Percentiles rank a stretch among this genome's conserved stretches.
These are phyloP conservation scores for Actenoides hombroni DNA, from an alignment of 2,113 vertebrate genomes.

Conservation along the genomic window DNA sequence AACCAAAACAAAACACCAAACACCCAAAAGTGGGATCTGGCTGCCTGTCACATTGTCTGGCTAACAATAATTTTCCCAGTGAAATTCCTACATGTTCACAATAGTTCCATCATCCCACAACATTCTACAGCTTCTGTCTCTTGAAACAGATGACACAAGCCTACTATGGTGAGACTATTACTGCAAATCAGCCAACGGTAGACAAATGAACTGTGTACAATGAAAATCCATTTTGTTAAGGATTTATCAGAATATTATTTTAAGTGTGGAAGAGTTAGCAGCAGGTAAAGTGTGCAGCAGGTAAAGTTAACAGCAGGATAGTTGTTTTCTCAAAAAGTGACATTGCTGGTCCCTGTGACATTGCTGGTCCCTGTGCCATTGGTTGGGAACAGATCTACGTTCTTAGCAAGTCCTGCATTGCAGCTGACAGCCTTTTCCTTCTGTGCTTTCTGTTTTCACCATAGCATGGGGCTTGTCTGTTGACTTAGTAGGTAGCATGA, in stretches of 20 bases:
- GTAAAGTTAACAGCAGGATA: not conserved
- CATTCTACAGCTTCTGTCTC: not conserved
- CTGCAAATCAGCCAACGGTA: not conserved
- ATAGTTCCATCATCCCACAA: not conserved
- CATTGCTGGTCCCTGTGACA: not conserved
- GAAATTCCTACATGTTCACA: not conserved
- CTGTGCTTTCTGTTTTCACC: not conserved
- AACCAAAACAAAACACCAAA: not conserved
- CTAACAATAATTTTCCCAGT: not conserved
- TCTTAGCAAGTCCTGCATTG: not conserved
- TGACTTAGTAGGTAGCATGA: not conserved
- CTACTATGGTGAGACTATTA: not conserved
- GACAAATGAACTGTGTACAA: not conserved
- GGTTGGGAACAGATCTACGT: accelerated
- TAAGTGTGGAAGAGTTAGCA: not conserved
- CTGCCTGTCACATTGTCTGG: not conserved
- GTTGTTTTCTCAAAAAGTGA: not conserved
- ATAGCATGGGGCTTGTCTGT: accelerated
- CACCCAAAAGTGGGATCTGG: not conserved
- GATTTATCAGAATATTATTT: not conserved
- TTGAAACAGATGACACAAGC: not conserved
- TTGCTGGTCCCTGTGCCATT: not conserved
- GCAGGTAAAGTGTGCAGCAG: not conserved
- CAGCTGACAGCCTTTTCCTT: not conserved
- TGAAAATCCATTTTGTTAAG: not conserved